These are phyloP conservation scores for Dicyrtomina minuta DNA, from an alignment of 2,888 invertebrate genomes.

Conservation along the genomic window DNA sequence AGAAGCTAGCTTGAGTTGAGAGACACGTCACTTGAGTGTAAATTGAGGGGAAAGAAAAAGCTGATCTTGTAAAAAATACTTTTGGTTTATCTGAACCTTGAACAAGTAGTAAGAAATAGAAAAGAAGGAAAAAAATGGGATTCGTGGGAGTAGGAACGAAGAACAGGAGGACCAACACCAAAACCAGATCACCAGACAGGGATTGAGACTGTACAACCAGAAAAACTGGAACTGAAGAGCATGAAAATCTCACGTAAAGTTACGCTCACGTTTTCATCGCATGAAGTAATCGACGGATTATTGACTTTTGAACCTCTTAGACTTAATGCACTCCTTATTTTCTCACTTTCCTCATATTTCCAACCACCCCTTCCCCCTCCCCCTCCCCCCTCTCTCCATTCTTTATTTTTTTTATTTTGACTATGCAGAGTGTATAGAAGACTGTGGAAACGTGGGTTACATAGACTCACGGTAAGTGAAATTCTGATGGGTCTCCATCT, in stretches of 20 bases:
- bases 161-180: not conserved
- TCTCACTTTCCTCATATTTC: slow-evolving; percentile 34
- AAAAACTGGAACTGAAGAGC: not conserved
- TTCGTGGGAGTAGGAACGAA: not conserved
- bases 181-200: too few species aligned
- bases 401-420: not conserved
- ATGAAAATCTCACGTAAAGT: not conserved
- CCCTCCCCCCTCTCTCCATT: not conserved
- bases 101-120: not conserved
- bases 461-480: not conserved
- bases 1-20: too few species aligned
- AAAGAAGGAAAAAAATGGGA: not conserved
- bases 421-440: too few species aligned
- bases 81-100: not conserved
- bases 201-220: too few species aligned
- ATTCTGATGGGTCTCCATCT: slow-evolving; percentile 20
- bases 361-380: not conserved
- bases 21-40: not conserved
- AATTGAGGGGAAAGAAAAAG: not conserved
- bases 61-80: not conserved
- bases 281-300: slow-evolving; percentile 30
- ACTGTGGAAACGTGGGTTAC: too few species aligned
- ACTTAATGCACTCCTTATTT: slow-evolving; percentile 31
- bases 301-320: slow-evolving; percentile 34
- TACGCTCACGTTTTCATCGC: slow-evolving; percentile 2